These are phyloP conservation scores for Nephila pilipes DNA, from an alignment of 1,140 invertebrate species.

Conservation along the genomic window DNA sequence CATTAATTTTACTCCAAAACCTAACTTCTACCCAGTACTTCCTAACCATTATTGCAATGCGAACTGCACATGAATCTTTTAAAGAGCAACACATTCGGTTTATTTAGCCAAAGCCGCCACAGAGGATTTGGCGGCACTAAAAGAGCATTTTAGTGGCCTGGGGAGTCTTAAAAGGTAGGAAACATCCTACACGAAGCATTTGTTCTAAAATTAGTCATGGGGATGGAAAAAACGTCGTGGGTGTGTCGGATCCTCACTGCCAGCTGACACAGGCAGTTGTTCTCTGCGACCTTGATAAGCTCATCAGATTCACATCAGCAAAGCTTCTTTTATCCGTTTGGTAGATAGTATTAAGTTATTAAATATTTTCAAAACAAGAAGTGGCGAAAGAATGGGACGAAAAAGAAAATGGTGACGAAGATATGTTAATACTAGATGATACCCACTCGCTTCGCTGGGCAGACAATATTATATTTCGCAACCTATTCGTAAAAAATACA, in stretches of 20 bases:
- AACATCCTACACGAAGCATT: not conserved
- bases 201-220: conserved; percentile 6
- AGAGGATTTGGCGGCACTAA: not conserved
- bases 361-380: too few relatives aligned
- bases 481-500: too few relatives aligned
- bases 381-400: too few relatives aligned
- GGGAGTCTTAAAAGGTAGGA: conserved; percentile 29
- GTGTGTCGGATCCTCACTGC: conserved; percentile 1
- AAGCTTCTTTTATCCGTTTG: not conserved
- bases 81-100: not conserved
- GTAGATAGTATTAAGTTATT: not conserved
- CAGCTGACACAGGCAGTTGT: conserved; percentile 20
- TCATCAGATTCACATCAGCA: conserved; percentile 5
- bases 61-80: not conserved
- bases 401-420: too few relatives aligned
- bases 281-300: conserved; percentile 2
- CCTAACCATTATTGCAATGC: not conserved
- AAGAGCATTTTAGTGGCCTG: not conserved
- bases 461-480: too few relatives aligned
- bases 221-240: conserved; percentile 18
- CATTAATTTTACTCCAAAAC: too few relatives aligned
- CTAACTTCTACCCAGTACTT: not conserved
- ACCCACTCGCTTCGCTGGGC: too few relatives aligned
- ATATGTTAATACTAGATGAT: too few relatives aligned
- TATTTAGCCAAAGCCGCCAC: not conserved